Base-by-base conservation (phyloP, 2,888 invertebrate genomes). In the Serripes groenlandicus region DNA sequence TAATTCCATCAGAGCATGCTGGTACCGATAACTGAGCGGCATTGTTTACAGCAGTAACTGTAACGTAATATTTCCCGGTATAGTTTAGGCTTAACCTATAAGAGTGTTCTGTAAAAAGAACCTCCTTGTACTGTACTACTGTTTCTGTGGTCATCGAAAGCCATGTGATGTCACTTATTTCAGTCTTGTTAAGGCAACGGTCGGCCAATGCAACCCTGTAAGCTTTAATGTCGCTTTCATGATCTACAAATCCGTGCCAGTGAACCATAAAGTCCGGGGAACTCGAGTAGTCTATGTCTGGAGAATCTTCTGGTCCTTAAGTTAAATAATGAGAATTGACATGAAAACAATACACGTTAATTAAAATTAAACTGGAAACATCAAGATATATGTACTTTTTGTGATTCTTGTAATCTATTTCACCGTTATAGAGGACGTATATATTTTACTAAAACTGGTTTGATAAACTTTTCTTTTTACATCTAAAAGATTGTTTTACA, bases 1-100 rank as follows among this genome's bases (percentile, higher is more conserved):
- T 78, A 21, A 92, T 80, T 0, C 92, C 92, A 73, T 91, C 90
- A 3, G 90, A 90, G 68, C 92, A 92, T 0, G 81, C 89, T 7
- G 83, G 76, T 26, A 70, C 76, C 0, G 92, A 91, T 0, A 90
- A 84, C 49, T 82, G 85, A 75, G 90, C 58, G 3, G 91, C 92
- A 68, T 88, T 84, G 74, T 91, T 92, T 35, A 85, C 86, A 9
- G 92, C 92, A 9, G 90, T 78, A 21, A 91, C 81, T 3, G 88
- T 66, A 5, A 70, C 56, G 30, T 30, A 76, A 37, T 52, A 68
- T 56, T 70, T 75, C 5, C 85, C 85, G 21, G 81, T 73, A 30
- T 73, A 77, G 35, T 62, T 81, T 5, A 78, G 73, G 0, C 30
- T n/a, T 1, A 85, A 7, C 26, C 60, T 11, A n/a, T 76, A 11